phyloP scores from a whole-genome alignment of 2,113 vertebrate genomes.

The Cynoglossus semilaevis region DNA sequence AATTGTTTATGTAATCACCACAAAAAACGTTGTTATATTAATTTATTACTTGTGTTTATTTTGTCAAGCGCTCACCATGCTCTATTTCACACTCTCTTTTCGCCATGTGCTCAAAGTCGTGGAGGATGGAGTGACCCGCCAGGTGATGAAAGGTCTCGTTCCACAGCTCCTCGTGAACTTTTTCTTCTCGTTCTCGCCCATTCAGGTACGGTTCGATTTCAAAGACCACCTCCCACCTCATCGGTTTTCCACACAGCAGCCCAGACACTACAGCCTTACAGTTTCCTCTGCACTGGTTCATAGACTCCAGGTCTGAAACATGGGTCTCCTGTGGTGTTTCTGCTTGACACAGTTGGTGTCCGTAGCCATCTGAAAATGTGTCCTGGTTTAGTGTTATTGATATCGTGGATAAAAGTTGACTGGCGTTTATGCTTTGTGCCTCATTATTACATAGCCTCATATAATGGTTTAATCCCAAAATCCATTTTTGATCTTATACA shows the following conservation, averaged over 20 bases:
- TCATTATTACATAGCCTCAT: too few relatives aligned
- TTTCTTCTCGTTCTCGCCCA: conserved; percentile 70
- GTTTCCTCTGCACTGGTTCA: conserved; percentile 49
- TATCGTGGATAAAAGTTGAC: too few relatives aligned
- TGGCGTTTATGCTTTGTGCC: too few relatives aligned
- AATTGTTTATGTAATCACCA: too few relatives aligned
- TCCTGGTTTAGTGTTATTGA: neutral
- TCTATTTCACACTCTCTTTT: conserved; percentile 89
- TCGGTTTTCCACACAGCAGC: conserved; percentile 75
- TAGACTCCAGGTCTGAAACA: conserved; percentile 11
- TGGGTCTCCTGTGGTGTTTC: conserved; percentile 69
- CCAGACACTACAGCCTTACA: conserved; percentile 89
- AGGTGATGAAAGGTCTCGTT: conserved; percentile 93
- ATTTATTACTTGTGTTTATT: too few relatives aligned
- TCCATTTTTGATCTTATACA: too few relatives aligned
- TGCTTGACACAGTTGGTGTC: conserved; percentile 78
- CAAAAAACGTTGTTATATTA: too few relatives aligned
- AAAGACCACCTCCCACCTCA: conserved; percentile 90
- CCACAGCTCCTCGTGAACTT: conserved; percentile 83
- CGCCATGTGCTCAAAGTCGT: conserved; percentile 89
- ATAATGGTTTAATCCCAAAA: too few relatives aligned
- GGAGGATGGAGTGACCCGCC: conserved; percentile 88
- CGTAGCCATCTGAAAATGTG: conserved; percentile 73
- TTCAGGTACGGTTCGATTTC: conserved; percentile 81
- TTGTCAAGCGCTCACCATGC: conserved; percentile 83